Percentiles rank a stretch among this genome's conserved stretches.
Evolutionary conservation across 2,888 invertebrate genomes (phyloP).

Genomic region (Acronicta leporina): DNA sequence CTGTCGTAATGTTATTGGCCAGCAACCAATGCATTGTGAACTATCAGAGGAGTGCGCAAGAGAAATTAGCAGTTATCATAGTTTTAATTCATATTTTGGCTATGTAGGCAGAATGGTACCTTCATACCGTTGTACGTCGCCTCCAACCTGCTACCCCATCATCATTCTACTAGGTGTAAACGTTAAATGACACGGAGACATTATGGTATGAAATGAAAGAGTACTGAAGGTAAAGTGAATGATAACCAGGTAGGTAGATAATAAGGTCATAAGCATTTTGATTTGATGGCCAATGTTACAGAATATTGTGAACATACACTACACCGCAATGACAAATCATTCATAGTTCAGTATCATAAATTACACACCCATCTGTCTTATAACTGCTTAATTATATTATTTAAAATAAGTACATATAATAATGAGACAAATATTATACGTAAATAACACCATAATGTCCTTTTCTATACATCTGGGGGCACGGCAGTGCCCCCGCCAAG

Average conservation of each 20-base stretch:
- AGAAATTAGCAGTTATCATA: slow-evolving; percentile 68
- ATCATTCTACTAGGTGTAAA: slow-evolving; percentile 48
- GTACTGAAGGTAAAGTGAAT: slow-evolving; percentile 12
- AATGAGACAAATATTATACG: too few species aligned
- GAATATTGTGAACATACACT: slow-evolving; percentile 14
- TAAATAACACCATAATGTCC: too few species aligned
- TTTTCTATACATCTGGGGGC: too few species aligned
- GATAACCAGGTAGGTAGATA: slow-evolving; percentile 11
- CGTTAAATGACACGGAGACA: slow-evolving; percentile 34
- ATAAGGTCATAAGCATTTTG: slow-evolving; percentile 15
- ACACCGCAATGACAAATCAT: slow-evolving; percentile 45
- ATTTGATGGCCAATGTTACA: slow-evolving; percentile 3
- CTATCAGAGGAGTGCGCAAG: slow-evolving; percentile 64
- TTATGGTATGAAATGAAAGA: slow-evolving; percentile 25
- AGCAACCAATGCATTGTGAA: slow-evolving; percentile 67
- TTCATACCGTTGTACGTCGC: slow-evolving; percentile 63
- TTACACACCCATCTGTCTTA: slow-evolving; percentile 7
- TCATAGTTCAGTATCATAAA: slow-evolving; percentile 5
- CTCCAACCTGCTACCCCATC: slow-evolving; percentile 71
- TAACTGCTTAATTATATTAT: not conserved
- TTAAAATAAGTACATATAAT: not conserved
- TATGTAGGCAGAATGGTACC: slow-evolving; percentile 62
- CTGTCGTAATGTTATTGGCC: slow-evolving; percentile 72
- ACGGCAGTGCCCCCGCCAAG: too few species aligned
- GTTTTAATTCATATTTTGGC: slow-evolving; percentile 62